Base-by-base conservation (phyloP, 1,140 invertebrate species). In the Rhagoletis zephyria region DNA sequence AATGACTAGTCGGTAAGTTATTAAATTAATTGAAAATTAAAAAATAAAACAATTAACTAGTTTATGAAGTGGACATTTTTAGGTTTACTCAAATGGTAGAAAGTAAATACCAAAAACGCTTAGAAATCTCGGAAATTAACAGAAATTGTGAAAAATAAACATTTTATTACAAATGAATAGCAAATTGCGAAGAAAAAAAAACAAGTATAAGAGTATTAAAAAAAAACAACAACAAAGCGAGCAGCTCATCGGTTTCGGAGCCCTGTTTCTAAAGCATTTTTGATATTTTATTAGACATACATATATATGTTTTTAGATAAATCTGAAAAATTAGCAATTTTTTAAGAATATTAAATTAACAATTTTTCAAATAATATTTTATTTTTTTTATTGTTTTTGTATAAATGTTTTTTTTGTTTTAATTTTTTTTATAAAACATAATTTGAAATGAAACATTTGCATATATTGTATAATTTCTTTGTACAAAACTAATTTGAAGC, bases 161-260 rank as follows among this genome's bases (percentile, higher is more conserved):
- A 67, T 63, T 63, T 63, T 63, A 63, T 63, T 63, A 63, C 9
- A 10, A 48, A 4, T 48, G 56, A 59, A 81, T 19, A 1, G 74
- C 51, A 14, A 7, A 81, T 12, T 14, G 14, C 30, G 19, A 48
- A 12, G 12, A 45, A 56, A 56, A 81, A 77, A 81, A 81, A 77
- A 51, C 12, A 42, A 14, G 45, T 48, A 74, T 42, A 45, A 16
- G 10, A 60, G 6, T 7, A 60, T 60, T 60, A 60, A 6, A 60
- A 60, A 30, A 30, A 30, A 30, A 30, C 10, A 67, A 16, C 14
- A 81, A 59, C 48, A 81, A 81, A 81, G 45, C 30, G 56, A 51
- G 48, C 74, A 81, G 74, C 45, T 81, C 74, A 81, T 56, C 74
- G 74, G 74, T 81, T 81, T 81, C 74, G 74, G 48, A 81, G 74